Base-by-base conservation (phyloP, 2,113 vertebrate genomes). In the Nothoprocta pentlandii region DNA sequence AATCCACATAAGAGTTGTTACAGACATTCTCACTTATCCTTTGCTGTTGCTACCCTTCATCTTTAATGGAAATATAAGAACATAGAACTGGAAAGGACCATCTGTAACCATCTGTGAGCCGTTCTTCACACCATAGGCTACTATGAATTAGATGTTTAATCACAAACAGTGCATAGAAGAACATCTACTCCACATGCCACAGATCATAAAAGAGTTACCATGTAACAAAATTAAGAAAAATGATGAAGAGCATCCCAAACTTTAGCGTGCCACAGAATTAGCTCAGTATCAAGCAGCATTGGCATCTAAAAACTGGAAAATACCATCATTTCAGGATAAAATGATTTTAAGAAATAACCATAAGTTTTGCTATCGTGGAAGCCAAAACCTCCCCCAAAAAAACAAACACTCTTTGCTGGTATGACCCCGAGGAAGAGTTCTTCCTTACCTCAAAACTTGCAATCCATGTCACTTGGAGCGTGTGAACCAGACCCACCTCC, bases 111-210 rank as follows among this genome's bases (percentile, higher is more conserved):
- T 96, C 96, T 95, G 95, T 94, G 89, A 95, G 88, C 86, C 0
- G 4, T 91, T 96, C 89, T 74, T 92, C 26, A 0, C 96, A 66
- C 95, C 75, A 89, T 89, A 94, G 92, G 91, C 91, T 95, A 93
- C 96, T 94, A 93, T 92, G 86, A 95, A 95, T 96, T 92, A 85
- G 89, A 94, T 91, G 74, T 95, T 94, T 96, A 95, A 95, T 96
- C 92, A 78, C 91, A 94, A 94, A 95, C 86, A 93, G 92, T 53
- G 53, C 86, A 61, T 46, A 91, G 95, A 96, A 96, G 95, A 95
- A 96, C 84, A 94, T 96, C 91, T 94, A 94, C 80, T 94, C 91
- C 91, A 87, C 92, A 81, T 96, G 95, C 68, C 96, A 93, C 73
- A 89, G 89, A 66, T 87, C 80, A 85, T 95, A 87, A 94, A 95